Evolutionary conservation across 2,797 vertebrate genomes (phyloP).

Genomic region (Heterohyrax brucei): DNA sequence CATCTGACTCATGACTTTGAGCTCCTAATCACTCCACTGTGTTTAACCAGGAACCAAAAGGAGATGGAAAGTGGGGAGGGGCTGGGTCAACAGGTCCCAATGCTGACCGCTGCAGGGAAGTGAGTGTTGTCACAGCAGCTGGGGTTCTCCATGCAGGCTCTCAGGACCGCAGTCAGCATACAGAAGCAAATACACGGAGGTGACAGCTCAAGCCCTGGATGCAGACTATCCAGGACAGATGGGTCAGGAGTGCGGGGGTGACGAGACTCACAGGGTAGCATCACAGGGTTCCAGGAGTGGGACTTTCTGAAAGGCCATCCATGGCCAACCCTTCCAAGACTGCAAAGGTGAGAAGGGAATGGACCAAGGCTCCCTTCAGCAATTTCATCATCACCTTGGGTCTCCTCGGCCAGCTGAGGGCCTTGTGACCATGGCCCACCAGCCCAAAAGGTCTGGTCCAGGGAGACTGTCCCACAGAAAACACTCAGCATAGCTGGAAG

Average conservation of each 20-base stretch:
- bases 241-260: background rate
- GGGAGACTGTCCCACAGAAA: background rate
- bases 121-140: background rate
- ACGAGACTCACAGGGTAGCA: background rate
- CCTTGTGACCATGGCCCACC: background rate
- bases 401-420: background rate
- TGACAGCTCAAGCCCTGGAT: background rate
- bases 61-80: background rate
- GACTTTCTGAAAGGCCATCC: background rate
- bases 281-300: background rate
- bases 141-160: background rate
- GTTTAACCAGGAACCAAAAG: background rate
- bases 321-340: background rate
- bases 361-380: background rate
- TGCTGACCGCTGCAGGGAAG: background rate
- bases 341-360: background rate
- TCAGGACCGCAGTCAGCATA: background rate
- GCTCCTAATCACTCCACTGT: background rate
- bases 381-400: background rate
- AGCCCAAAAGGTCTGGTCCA: no score
- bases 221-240: background rate
- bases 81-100: background rate
- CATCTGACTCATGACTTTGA: background rate
- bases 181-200: background rate
- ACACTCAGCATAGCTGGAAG: accelerated